These are phyloP conservation scores for Perca fluviatilis DNA, from an alignment of 2,113 vertebrate species.

Conservation along the genomic window DNA sequence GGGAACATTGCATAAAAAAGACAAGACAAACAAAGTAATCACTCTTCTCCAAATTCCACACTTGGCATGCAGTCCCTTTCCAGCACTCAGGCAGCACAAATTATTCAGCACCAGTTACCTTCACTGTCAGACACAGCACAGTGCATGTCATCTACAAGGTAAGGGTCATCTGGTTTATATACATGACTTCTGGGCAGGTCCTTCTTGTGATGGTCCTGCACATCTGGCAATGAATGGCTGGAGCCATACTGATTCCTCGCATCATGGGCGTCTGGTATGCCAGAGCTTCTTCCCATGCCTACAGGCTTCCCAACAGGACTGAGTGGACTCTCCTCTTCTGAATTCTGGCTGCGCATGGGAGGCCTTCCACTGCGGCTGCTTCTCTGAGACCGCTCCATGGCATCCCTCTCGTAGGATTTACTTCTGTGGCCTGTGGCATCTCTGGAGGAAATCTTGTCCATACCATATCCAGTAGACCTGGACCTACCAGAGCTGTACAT, in stretches of 20 bases:
- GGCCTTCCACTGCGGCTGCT: constrained; percentile 87
- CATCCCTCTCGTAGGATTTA: constrained; percentile 95
- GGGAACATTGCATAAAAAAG: constrained; percentile 47
- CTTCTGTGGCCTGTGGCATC: constrained; percentile 89
- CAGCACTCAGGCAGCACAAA: constrained; percentile 66
- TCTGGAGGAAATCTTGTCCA: constrained; percentile 92
- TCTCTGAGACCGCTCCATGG: constrained; percentile 91
- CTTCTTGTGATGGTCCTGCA: constrained; percentile 97
- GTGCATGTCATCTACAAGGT: constrained; percentile 96
- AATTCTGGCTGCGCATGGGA: constrained; percentile 92
- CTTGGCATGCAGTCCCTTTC: constrained; percentile 79
- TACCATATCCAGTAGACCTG: constrained; percentile 90
- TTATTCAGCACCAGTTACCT: constrained; percentile 96
- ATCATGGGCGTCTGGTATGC: constrained; percentile 88
- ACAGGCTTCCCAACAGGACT: constrained; percentile 93
- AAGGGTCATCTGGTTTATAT: constrained; percentile 97
- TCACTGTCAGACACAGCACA: constrained; percentile 99
- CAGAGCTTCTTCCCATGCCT: constrained; percentile 86
- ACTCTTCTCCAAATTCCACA: constrained; percentile 55
- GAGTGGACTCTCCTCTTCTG: constrained; percentile 95
- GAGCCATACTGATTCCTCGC: constrained; percentile 96
- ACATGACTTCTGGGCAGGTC: constrained; percentile 94
- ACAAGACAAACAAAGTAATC: constrained; percentile 47
- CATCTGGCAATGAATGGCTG: constrained; percentile 98
- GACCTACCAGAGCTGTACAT: constrained; percentile 89